Evolutionary conservation across 92 coral and sea anemone genomes (phyloP).

Genomic region (Phymanthus crucifer): DNA sequence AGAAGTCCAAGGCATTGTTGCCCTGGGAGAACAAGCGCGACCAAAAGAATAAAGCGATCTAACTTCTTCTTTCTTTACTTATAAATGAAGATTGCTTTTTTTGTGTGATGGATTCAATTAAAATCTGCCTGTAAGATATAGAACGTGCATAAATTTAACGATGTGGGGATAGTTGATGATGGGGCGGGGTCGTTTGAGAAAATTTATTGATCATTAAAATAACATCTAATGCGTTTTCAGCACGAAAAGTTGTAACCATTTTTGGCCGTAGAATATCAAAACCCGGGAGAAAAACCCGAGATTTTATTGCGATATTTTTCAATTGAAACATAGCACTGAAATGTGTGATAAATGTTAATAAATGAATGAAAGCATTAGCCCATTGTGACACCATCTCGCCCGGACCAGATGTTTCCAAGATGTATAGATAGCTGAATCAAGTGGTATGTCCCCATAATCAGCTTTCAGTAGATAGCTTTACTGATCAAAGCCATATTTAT

Average conservation of each 20-base stretch:
- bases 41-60: not conserved
- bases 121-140: not conserved
- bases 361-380: not conserved
- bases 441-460: not conserved
- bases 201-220: conserved; percentile 1
- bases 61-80: not conserved
- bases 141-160: not conserved
- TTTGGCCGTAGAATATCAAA: not conserved
- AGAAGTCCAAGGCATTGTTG: not conserved
- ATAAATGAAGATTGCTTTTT: not conserved
- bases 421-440: not conserved
- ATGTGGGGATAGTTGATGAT: not conserved
- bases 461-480: not conserved
- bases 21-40: not conserved
- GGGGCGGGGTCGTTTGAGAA: not conserved
- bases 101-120: not conserved
- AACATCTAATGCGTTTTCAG: not conserved
- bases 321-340: not conserved
- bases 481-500: not conserved
- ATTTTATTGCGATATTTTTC: not conserved
- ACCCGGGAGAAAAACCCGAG: not conserved
- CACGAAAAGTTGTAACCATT: not conserved
- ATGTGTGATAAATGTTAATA: not conserved
- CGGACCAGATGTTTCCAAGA: not conserved
- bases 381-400: conserved; percentile 7